These are phyloP conservation scores for Drosophila mulleri DNA, from an alignment of 2,888 invertebrate species.

Conservation along the genomic window DNA sequence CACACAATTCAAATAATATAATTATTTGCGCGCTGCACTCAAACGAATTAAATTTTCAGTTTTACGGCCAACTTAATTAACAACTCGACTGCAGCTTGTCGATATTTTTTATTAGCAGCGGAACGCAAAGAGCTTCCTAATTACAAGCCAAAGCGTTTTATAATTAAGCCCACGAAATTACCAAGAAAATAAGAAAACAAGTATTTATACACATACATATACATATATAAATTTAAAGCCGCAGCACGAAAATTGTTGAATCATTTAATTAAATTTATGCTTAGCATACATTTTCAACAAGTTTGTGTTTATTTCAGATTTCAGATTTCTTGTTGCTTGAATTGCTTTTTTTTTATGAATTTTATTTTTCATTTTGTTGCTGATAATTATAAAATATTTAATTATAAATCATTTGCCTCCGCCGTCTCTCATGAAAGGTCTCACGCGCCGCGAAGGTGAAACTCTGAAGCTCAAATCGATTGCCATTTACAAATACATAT, in stretches of 20 bases:
- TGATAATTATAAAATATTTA: slow-evolving; percentile 77
- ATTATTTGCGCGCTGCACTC: slow-evolving; percentile 48
- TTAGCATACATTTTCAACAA: slow-evolving; percentile 63
- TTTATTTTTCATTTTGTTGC: slow-evolving; percentile 25
- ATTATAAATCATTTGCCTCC: slow-evolving; percentile 76
- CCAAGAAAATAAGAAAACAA: slow-evolving; percentile 6
- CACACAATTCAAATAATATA: slow-evolving; percentile 46
- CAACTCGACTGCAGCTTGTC: slow-evolving; percentile 55
- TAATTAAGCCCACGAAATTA: slow-evolving; percentile 50
- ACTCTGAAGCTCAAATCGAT: slow-evolving; percentile 54
- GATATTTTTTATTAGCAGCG: slow-evolving; percentile 56
- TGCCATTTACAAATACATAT: slow-evolving; percentile 31
- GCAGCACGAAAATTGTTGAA: slow-evolving; percentile 42
- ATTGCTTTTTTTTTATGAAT: slow-evolving; percentile 30
- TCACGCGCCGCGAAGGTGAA: slow-evolving; percentile 76
- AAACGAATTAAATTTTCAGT: slow-evolving; percentile 36
- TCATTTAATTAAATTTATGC: slow-evolving; percentile 44
- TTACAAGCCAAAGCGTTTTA: slow-evolving; percentile 54
- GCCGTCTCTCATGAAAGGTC: slow-evolving; percentile 59
- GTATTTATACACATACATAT: too few relatives aligned
- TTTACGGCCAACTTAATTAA: slow-evolving; percentile 59
- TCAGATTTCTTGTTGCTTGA: slow-evolving; percentile 32
- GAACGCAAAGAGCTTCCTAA: slow-evolving; percentile 56
- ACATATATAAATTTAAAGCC: slow-evolving; percentile 22
- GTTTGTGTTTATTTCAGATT: slow-evolving; percentile 42